phyloP scores from a whole-genome alignment of 2,797 vertebrate genomes.

The Astyanax mexicanus region DNA sequence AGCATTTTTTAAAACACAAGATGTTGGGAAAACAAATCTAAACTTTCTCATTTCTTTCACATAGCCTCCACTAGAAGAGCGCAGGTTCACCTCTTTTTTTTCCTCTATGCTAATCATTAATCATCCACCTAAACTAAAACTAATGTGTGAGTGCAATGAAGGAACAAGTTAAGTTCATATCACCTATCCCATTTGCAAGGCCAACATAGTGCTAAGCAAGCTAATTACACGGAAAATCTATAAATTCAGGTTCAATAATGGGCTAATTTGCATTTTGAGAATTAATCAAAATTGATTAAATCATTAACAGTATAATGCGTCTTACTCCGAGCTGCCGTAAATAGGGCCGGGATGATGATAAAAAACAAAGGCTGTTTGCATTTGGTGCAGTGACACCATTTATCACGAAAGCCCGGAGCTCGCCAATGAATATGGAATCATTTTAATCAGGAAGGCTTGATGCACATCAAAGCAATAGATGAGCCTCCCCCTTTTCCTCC shows the following conservation, averaged over 20 bases:
- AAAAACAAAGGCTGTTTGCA: conserved; percentile 42
- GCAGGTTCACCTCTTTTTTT: not conserved
- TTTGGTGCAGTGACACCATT: conserved; percentile 55
- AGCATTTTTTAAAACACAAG: not conserved
- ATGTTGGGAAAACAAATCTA: not conserved
- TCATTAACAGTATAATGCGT: conserved; percentile 77
- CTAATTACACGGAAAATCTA: conserved; percentile 82
- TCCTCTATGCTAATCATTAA: not conserved
- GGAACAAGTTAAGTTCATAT: conserved; percentile 67
- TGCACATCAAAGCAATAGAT: conserved; percentile 57
- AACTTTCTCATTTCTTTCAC: not conserved
- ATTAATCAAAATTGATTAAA: conserved; percentile 82
- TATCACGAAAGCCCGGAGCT: conserved; percentile 62
- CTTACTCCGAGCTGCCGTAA: conserved; percentile 65
- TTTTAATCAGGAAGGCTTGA: conserved; percentile 55
- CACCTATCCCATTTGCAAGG: conserved; percentile 71
- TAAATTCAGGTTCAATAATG: conserved; percentile 81
- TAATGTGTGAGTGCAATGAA: conserved; percentile 49
- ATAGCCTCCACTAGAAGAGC: not conserved
- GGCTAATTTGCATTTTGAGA: conserved; percentile 81
- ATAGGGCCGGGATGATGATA: conserved; percentile 21
- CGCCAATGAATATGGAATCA: conserved; percentile 64
- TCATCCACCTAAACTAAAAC: conserved; percentile 51
- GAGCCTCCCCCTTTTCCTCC: conserved; percentile 23
- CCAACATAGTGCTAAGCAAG: conserved; percentile 72